Evolutionary conservation across 1,140 invertebrate species (phyloP).

Genomic region (Ceratina japonica): DNA sequence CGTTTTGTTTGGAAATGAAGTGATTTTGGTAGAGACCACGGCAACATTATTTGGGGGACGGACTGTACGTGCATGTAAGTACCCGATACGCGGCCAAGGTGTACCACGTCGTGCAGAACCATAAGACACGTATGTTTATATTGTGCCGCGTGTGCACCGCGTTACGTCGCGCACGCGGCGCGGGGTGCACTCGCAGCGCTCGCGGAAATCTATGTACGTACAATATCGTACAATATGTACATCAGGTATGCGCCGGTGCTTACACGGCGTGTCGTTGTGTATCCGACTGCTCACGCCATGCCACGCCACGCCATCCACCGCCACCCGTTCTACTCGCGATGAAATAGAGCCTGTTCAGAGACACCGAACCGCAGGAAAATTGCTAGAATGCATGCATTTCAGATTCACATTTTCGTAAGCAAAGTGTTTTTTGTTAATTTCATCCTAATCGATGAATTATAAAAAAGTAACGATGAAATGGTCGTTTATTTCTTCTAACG

Average conservation of each 20-base stretch:
- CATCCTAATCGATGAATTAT: no score
- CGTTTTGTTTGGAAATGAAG: no score
- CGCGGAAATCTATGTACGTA: slow-evolving; percentile 34
- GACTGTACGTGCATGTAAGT: not conserved
- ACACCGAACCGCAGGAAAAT: no score
- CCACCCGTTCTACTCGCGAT: not conserved
- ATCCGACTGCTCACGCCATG: slow-evolving; percentile 37
- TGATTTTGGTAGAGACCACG: not conserved
- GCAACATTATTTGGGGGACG: no score
- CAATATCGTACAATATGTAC: slow-evolving; percentile 6
- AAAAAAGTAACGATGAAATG: no score
- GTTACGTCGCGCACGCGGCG: slow-evolving; percentile 30
- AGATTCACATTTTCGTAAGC: no score
- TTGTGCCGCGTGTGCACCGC: slow-evolving; percentile 31
- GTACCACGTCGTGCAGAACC: slow-evolving; percentile 37
- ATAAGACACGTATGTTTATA: slow-evolving; percentile 63
- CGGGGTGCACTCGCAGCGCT: slow-evolving; percentile 22
- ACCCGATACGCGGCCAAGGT: slow-evolving; percentile 13
- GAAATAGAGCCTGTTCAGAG: no score
- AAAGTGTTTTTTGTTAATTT: no score
- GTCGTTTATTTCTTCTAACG: no score
- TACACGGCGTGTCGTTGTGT: slow-evolving; percentile 48
- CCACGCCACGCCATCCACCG: not conserved
- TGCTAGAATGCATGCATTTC: no score
- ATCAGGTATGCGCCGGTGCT: slow-evolving; percentile 31